Base-by-base conservation (phyloP, 53 echinoderm and acorn worm genomes). In the Henricia sp. region DNA sequence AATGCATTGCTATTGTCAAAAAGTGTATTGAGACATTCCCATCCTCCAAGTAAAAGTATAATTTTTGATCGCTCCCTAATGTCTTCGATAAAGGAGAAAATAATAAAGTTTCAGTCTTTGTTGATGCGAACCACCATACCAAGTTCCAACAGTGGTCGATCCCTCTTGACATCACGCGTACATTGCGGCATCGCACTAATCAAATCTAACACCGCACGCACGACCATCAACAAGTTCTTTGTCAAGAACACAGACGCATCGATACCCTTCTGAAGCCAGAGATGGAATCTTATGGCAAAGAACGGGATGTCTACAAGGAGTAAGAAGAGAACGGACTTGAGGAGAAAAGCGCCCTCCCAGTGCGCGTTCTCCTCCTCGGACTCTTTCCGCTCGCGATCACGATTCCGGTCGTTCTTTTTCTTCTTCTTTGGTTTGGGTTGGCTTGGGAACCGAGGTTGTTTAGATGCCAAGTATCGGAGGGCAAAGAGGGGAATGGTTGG, bases 171-270 rank as follows among this genome's bases (percentile, higher is more conserved):
- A 26, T 63, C 27, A 51, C 50, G 73, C 6, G 46, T 65, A 50
- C 94, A 94, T 37, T 71, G 73, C 30, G 83, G 86, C 68, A 85
- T 57, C 56, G 85, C 92, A 10, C 67, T 74, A 54, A 92, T 13
- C 16, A 92, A 41, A 50, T 88, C 86, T 23, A 95, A 55, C 34
- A 86, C 44, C 25, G 89, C 95, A 16, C 89, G 83, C 17, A 95
- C 64, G 67, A 95, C 87, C 95, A 95, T 95, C 37, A 95, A 82
- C 41, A 95, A 84, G 59, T 95, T 95, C 73, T 95, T 95, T 4
- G 95, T 92, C 21, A 95, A 83, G 53, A 95, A 95, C 3, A 95
- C 95, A 19, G 92, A 92, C 21, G 92, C 89, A 34, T 67, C 57
- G 72, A 87, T 83, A 0, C 91, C 95, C 56, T 77, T 67, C 35